A percentile compares a stretch with the other conserved stretches of the same genome.
Conservation (phyloP, 1,140 invertebrate genomes). For the Babylonia areolata region DNA sequence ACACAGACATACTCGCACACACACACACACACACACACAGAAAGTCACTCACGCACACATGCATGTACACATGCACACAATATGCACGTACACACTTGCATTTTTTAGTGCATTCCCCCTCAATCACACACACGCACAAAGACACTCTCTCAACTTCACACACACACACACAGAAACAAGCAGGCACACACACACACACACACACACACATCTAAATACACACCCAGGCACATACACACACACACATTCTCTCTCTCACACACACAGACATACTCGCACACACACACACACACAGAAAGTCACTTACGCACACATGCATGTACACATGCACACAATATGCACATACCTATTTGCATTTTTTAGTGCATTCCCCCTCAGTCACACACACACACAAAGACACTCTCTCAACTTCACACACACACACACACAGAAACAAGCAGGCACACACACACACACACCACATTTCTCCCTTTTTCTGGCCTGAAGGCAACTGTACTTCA, state of each 20-base stretch:
- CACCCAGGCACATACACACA: constrained; percentile 16
- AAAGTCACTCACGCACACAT: background rate
- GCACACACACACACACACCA: background rate
- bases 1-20: no score
- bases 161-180: constrained; percentile 3
- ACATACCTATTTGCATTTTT: no score
- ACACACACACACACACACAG: constrained; percentile 3
- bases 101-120: no score
- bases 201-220: background rate
- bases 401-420: background rate
- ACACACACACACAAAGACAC: background rate
- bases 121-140: background rate
- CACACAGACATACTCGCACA: no score
- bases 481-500: no score
- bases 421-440: no score
- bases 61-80: background rate
- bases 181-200: constrained; percentile 11
- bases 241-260: background rate
- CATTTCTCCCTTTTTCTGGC: background rate
- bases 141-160: no score
- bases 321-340: no score
- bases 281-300: constrained; percentile 6
- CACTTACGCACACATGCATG: no score
- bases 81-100: no score
- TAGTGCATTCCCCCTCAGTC: no score